Evolutionary conservation across 2,113 vertebrate genomes (phyloP), one percentile per base, ranked within the genome.

Genomic region (Chrysochloris asiatica): DNA sequence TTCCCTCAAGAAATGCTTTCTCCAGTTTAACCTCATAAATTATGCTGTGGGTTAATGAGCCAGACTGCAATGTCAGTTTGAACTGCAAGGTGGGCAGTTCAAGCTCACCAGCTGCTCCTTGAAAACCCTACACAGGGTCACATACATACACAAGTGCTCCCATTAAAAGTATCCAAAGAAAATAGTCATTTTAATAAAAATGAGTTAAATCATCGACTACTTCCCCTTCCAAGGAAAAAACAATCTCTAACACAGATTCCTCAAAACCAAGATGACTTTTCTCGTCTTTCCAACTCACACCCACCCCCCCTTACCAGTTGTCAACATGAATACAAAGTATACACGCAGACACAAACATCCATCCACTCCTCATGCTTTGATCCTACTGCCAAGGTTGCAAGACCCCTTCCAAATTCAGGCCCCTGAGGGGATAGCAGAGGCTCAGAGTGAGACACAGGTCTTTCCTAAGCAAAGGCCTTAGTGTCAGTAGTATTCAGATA

Each of bases 391-490:
- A 92, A 90, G 47, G 77, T 33, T 75, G 30, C 21, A 65, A 93
- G 88, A 83, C n/a, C 36, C 38, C n/a, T 88, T 88, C 93, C 80
- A 95, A 95, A 61, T 77, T 52, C 81, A 81, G 83, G 88, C 92
- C 92, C 90, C 92, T 38, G 11, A 38, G n/a, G 77, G 61, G 65
- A 93, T 19, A 88, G 50, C 75, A 94, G 79, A 90, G 88, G 47
- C n/a, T 77, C 21, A 95, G 47, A 93, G 61, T 75, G 16, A 95
- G 56, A 94, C 1, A 6, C 61, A 83, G 61, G 59, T 61, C 88
- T 90, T 90, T 86, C 83, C 84, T 69, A 85, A 36, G 81, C 73
- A 47, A 54, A 93, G 56, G 67, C 59, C 63, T 59, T 90, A 65
- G 86, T 47, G 83, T 88, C 17, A 81, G n/a, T 0, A 67, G 86